These are phyloP conservation scores for Solenodon paradoxus DNA, from an alignment of 2,113 vertebrate genomes.

Conservation along the genomic window DNA sequence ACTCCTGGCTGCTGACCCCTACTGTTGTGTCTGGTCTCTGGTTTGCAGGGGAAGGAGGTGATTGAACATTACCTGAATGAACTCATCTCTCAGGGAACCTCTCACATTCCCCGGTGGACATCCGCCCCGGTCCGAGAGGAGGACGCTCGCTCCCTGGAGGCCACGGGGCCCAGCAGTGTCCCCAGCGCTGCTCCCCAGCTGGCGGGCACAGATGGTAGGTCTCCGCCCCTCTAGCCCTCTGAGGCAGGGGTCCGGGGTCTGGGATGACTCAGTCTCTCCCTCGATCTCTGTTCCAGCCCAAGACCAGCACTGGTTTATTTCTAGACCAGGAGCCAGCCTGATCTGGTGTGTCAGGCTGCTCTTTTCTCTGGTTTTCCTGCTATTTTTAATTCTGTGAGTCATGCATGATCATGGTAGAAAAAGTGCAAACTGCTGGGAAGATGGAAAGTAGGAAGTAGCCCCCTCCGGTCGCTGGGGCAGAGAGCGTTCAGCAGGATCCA, in stretches of 20 bases:
- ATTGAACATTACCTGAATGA: slow-evolving; percentile 89
- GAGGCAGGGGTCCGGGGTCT: background rate
- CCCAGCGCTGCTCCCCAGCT: slow-evolving; percentile 23
- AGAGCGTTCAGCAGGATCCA: too few relatives aligned
- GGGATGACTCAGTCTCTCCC: background rate
- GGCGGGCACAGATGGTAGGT: background rate
- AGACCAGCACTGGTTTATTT: background rate
- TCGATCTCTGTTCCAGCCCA: background rate
- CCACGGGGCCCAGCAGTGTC: background rate
- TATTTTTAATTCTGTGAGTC: slow-evolving; percentile 53
- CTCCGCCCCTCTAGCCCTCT: background rate
- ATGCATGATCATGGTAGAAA: background rate
- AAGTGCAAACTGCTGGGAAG: background rate
- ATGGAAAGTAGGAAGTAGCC: background rate
- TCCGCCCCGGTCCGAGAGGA: slow-evolving; percentile 22
- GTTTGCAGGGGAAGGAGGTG: slow-evolving; percentile 88
- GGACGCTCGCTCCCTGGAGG: fast-evolving
- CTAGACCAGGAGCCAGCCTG: background rate
- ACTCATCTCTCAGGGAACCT: slow-evolving; percentile 86
- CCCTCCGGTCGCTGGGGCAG: background rate
- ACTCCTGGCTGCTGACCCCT: fast-evolving
- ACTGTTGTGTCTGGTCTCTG: background rate
- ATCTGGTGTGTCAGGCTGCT: background rate
- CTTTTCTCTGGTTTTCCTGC: background rate
- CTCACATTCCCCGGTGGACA: slow-evolving; percentile 86